phyloP scores from a whole-genome alignment of 2,797 vertebrate species.

The Petrocephalus schoutedeni region DNA sequence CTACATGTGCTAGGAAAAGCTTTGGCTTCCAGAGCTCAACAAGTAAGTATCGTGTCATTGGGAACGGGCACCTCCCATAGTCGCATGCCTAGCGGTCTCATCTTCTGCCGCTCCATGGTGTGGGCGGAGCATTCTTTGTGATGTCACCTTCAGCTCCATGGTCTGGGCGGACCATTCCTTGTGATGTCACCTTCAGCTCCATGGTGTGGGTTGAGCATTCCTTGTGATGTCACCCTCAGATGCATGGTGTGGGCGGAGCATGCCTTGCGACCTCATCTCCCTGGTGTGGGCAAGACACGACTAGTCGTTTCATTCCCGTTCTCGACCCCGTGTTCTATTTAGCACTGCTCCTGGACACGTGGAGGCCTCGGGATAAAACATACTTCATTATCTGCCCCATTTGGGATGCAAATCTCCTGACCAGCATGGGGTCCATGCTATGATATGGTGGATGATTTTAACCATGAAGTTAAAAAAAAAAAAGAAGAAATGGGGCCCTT shows the following conservation, averaged over 20 bases:
- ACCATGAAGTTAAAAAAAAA: too few species aligned
- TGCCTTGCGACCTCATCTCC: constrained; percentile 14
- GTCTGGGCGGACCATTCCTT: constrained; percentile 11
- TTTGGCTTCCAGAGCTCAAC: constrained; percentile 30
- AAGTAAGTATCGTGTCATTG: constrained; percentile 32
- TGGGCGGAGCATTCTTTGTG: constrained; percentile 6
- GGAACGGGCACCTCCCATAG: constrained; percentile 11
- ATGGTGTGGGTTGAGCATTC: constrained; percentile 22
- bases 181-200: not conserved
- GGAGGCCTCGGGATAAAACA: not conserved
- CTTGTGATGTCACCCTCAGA: not conserved
- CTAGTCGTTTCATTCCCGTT: not conserved
- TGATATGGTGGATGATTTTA: too few species aligned
- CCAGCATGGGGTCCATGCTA: not conserved
- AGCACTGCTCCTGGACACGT: not conserved
- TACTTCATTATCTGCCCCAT: not conserved
- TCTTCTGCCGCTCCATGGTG: constrained; percentile 1
- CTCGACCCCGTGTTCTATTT: not conserved
- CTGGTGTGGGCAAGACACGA: not conserved
- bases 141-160: not conserved
- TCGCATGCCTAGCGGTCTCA: constrained; percentile 15
- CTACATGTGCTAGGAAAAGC: constrained; percentile 36
- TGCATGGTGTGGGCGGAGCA: constrained; percentile 18
- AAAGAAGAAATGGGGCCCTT: too few species aligned
- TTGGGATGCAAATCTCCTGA: not conserved